These are phyloP conservation scores for Rambutsinella grinnellia DNA, from an alignment of 2,888 invertebrate genomes.

Conservation along the genomic window DNA sequence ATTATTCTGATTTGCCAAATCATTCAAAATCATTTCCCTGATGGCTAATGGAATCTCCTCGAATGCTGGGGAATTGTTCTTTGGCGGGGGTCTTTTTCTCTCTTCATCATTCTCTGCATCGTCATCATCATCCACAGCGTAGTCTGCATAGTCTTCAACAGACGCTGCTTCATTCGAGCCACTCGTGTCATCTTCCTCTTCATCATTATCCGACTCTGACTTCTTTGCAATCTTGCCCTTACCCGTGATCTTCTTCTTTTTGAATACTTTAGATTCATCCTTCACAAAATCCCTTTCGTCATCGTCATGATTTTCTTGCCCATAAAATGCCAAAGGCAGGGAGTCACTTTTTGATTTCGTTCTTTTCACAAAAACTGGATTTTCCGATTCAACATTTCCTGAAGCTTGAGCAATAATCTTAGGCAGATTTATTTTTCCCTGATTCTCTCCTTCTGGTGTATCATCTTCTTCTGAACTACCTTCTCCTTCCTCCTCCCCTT, in stretches of 20 bases:
- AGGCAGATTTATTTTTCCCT: not conserved
- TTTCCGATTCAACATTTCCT: too few species aligned
- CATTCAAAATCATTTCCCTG: conserved; percentile 46
- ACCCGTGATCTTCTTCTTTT: conserved; percentile 14
- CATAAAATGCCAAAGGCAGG: conserved; percentile 42
- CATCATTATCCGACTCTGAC: conserved; percentile 9
- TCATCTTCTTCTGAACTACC: conserved; percentile 24
- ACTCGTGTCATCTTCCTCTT: conserved; percentile 24
- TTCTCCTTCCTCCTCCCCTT: conserved; percentile 33
- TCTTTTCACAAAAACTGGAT: too few species aligned
- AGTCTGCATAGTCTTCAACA: conserved; percentile 25
- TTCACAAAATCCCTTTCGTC: conserved; percentile 42
- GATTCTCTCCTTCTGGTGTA: conserved; percentile 3
- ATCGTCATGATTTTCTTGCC: conserved; percentile 49
- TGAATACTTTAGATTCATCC: conserved; percentile 26
- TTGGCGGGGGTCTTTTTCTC: not conserved
- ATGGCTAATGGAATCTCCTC: conserved; percentile 34
- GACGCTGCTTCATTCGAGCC: conserved; percentile 17
- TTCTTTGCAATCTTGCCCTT: not conserved
- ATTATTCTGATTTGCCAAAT: conserved; percentile 38
- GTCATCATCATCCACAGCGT: conserved; percentile 26
- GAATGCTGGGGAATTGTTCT: not conserved
- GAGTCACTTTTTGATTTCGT: conserved; percentile 9
- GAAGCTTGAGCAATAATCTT: not conserved
- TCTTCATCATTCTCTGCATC: conserved; percentile 9